These are phyloP conservation scores for Etia nguti DNA, from an alignment of 2,113 vertebrate genomes.

Conservation along the genomic window DNA sequence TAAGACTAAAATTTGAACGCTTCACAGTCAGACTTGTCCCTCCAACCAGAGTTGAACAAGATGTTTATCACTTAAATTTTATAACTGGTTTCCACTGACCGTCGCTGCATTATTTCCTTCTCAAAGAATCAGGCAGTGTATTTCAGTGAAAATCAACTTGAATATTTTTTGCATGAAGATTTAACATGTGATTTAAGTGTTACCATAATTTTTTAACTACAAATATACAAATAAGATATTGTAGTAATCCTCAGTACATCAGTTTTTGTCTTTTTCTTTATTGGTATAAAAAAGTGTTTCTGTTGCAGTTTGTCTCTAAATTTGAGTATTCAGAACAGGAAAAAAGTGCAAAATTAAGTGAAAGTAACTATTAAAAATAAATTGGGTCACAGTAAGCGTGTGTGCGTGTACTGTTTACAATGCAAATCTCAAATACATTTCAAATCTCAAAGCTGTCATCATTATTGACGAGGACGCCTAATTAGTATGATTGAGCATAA, in stretches of 20 bases:
- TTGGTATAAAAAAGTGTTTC: not conserved
- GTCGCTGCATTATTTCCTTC: not conserved
- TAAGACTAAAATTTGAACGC: not conserved
- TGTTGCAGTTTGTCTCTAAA: not conserved
- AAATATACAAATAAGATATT: not conserved
- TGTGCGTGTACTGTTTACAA: not conserved
- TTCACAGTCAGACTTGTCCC: not conserved
- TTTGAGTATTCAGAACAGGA: not conserved
- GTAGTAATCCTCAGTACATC: not conserved
- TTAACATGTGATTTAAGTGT: not conserved
- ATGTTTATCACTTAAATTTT: not conserved
- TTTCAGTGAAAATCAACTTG: not conserved
- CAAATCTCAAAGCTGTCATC: slow-evolving; percentile 17
- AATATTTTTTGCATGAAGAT: not conserved
- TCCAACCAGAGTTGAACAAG: not conserved
- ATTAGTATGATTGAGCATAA: slow-evolving; percentile 55
- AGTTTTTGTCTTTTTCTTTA: not conserved
- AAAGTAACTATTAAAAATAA: not conserved
- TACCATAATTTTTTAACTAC: not conserved
- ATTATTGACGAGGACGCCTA: slow-evolving; percentile 60
- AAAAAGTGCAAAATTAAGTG: not conserved
- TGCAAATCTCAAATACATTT: not conserved
- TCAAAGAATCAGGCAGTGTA: rapidly evolving
- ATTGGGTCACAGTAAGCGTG: not conserved
- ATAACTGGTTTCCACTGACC: not conserved